A percentile compares a stretch with the other conserved stretches of the same genome.
phyloP scores from a whole-genome alignment of 1,140 invertebrate species.

The Trigoniulus corallinus region DNA sequence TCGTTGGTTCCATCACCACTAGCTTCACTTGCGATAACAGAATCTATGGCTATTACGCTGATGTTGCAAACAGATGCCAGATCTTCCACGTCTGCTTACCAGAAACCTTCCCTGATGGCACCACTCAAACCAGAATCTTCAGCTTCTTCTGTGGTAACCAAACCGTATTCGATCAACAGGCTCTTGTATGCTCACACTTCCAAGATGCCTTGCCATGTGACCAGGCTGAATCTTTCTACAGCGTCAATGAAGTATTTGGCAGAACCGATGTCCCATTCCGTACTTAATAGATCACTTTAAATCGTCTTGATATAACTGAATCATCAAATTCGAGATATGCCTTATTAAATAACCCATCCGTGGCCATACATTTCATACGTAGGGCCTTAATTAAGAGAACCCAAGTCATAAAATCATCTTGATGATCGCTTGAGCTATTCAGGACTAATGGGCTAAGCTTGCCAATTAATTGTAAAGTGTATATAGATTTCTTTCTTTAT shows the following conservation, averaged over 20 bases:
- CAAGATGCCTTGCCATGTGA: constrained; percentile 9
- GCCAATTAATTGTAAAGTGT: too few relatives aligned
- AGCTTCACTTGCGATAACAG: constrained; percentile 4
- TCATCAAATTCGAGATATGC: too few relatives aligned
- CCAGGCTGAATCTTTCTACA: constrained; percentile 9
- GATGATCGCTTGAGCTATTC: too few relatives aligned
- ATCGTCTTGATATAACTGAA: too few relatives aligned
- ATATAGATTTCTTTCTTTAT: too few relatives aligned
- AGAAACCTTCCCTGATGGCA: constrained; percentile 6
- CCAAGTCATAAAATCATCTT: too few relatives aligned
- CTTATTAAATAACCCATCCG: too few relatives aligned
- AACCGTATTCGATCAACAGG: constrained; percentile 17
- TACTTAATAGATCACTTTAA: too few relatives aligned
- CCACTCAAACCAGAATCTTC: constrained; percentile 7
- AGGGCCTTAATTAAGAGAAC: too few relatives aligned
- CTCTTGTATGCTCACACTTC: neutral
- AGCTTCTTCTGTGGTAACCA: constrained; percentile 18
- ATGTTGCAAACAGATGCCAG: constrained; percentile 17
- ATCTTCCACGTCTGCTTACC: constrained; percentile 19
- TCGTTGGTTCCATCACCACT: constrained; percentile 11
- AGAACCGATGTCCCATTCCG: constrained; percentile 3
- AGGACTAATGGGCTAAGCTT: too few relatives aligned
- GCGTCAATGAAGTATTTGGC: constrained; percentile 42
- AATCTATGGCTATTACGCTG: constrained; percentile 18
- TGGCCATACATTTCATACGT: too few relatives aligned